Base-by-base conservation (phyloP, 2,797 vertebrate species). In the Scolopax bukidnonensis region DNA sequence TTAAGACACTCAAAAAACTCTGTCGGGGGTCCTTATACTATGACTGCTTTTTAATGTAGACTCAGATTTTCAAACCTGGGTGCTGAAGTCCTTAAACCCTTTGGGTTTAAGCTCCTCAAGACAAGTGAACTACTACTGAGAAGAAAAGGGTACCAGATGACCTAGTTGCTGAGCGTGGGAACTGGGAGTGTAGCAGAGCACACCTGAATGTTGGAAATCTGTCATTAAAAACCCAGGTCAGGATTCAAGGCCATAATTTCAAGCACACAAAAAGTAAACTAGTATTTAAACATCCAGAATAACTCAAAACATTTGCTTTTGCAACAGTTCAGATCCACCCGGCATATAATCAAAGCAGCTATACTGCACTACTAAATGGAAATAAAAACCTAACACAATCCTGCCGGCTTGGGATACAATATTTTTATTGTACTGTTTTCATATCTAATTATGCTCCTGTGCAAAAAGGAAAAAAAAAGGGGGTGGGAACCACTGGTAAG, bases 1-100 rank as follows among this genome's bases (percentile, higher is more conserved):
- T 90, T 88, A 95, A 94, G 79, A 88, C 60, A 51, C 68, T 56
- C 78, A 93, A 74, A 59, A 85, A 86, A 90, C 75, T 93, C 89
- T 88, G 41, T 60, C 60, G 91, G 85, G 87, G 82, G 81, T 85
- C 84, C 16, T 75, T 54, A 54, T 9, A 60, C 59, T 82, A 16
- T 7, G 67, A 59, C 65, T 87, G 16, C 53, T 84, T 88, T 87
- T 78, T 74, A 92, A 79, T 2, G 40, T 6, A 78, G 38, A 32
- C 57, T 57, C 50, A 76, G 51, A 53, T 67, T 94, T 89, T 57
- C 75, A 88, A 73, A 87, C 38, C 6, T 70, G 47, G 92, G 80
- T 89, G 95, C 74, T 65, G 45, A 77, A 85, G 28, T 61, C 76
- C 36, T 36, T 36, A 36, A 36, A 19, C 27, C 19, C 40, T 41